phyloP scores from a whole-genome alignment of 2,797 vertebrate genomes.

The Vespertilio murinus region DNA sequence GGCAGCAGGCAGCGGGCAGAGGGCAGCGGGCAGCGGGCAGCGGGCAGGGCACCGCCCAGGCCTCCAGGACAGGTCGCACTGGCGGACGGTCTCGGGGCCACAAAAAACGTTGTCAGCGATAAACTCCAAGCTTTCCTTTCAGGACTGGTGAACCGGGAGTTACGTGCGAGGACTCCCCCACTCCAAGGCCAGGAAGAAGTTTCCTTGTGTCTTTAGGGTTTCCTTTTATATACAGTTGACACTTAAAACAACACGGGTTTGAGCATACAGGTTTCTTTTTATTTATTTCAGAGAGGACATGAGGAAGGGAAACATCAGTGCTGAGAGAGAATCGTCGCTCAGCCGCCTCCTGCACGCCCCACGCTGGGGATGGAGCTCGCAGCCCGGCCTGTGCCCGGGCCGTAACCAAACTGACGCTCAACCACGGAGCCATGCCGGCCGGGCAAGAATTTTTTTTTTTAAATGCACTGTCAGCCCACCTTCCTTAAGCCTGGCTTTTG shows the following conservation, averaged over 20 bases:
- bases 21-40: neutral
- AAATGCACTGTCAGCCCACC: too few species aligned
- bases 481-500: neutral
- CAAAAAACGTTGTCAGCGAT: neutral
- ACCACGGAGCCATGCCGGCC: too few species aligned
- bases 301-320: too few species aligned
- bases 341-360: too few species aligned
- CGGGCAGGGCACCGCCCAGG: rapidly evolving
- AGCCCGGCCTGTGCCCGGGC: too few species aligned
- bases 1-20: neutral
- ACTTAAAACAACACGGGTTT: neutral
- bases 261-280: too few species aligned
- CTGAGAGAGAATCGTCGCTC: too few species aligned
- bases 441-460: too few species aligned
- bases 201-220: neutral
- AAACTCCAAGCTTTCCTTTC: neutral
- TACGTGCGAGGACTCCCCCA: neutral
- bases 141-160: neutral
- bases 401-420: too few species aligned
- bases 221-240: neutral
- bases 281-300: neutral
- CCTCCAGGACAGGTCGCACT: neutral
- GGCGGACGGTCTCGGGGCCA: neutral
- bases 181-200: neutral
- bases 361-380: too few species aligned